Conservation (phyloP, 1,140 invertebrate genomes). For the Aricia agestis region DNA sequence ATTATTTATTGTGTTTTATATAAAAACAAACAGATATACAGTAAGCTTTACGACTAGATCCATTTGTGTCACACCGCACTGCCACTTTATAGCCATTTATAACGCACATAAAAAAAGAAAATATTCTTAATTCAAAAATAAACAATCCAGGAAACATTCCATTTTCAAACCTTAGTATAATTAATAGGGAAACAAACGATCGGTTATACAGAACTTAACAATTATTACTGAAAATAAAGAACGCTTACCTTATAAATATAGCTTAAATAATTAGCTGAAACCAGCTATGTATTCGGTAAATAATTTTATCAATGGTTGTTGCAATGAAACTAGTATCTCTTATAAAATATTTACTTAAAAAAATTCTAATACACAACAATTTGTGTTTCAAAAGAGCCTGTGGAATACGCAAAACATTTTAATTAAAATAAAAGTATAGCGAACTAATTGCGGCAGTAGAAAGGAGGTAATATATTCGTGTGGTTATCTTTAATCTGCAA, state of each 20-base stretch:
- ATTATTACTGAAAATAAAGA: slow-evolving; percentile 10
- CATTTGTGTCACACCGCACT: slow-evolving; percentile 18
- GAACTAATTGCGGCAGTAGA: no score
- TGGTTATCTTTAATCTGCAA: neutral
- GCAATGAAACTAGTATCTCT: no score
- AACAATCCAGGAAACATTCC: slow-evolving; percentile 10
- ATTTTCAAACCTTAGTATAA: slow-evolving; percentile 8
- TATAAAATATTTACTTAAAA: neutral
- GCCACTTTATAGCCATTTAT: slow-evolving; percentile 18
- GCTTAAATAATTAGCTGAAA: neutral
- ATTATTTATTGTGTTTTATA: slow-evolving; percentile 5
- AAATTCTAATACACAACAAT: neutral
- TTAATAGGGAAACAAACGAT: slow-evolving; percentile 7
- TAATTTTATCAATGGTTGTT: no score
- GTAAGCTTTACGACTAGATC: slow-evolving; percentile 22
- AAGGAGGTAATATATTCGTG: no score
- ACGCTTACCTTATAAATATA: slow-evolving; percentile 16
- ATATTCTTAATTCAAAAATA: slow-evolving; percentile 1
- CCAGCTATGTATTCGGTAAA: no score
- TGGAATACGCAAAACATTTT: neutral
- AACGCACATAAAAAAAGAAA: slow-evolving; percentile 7
- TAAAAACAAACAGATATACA: slow-evolving; percentile 8
- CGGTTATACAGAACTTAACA: neutral
- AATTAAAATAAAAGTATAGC: neutral
- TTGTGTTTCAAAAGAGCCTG: neutral